These are phyloP conservation scores for Tinamus guttatus DNA, from an alignment of 2,113 vertebrate species.

Conservation along the genomic window DNA sequence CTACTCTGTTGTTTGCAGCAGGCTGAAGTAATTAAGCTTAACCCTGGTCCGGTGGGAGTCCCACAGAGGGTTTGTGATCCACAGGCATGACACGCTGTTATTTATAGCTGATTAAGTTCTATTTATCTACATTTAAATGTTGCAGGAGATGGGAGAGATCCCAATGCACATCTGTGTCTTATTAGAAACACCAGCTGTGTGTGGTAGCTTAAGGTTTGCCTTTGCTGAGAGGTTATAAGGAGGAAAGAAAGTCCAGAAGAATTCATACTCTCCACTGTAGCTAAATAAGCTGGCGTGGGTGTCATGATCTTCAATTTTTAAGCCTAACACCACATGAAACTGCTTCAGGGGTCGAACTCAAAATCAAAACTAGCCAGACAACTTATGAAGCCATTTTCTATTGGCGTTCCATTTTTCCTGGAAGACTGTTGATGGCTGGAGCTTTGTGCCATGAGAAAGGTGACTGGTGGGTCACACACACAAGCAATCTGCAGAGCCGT, in stretches of 20 bases:
- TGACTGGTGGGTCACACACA: background rate
- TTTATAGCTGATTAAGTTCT: constrained; percentile 79
- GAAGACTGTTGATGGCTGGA: background rate
- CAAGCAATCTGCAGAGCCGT: background rate
- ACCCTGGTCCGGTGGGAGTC: constrained; percentile 69
- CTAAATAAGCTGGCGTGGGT: constrained; percentile 32
- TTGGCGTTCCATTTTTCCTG: background rate
- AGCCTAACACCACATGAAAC: constrained; percentile 12
- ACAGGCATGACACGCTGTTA: constrained; percentile 70
- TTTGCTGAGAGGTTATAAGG: constrained; percentile 39
- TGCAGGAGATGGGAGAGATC: constrained; percentile 73
- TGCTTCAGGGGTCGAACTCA: background rate
- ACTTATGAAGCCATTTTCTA: background rate
- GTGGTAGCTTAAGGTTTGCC: constrained; percentile 47
- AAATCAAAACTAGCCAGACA: background rate
- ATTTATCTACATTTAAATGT: constrained; percentile 79
- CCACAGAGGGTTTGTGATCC: constrained; percentile 74
- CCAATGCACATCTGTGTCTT: constrained; percentile 75
- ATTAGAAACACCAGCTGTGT: constrained; percentile 77
- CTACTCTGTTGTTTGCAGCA: constrained; percentile 66
- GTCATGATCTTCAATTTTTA: background rate
- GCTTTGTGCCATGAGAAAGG: background rate
- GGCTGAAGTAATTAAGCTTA: constrained; percentile 77
- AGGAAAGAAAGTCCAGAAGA: background rate
- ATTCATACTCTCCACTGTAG: constrained; percentile 28